phyloP scores from a whole-genome alignment of 2,797 vertebrate species.

The Enteromius unitaeniatus region DNA sequence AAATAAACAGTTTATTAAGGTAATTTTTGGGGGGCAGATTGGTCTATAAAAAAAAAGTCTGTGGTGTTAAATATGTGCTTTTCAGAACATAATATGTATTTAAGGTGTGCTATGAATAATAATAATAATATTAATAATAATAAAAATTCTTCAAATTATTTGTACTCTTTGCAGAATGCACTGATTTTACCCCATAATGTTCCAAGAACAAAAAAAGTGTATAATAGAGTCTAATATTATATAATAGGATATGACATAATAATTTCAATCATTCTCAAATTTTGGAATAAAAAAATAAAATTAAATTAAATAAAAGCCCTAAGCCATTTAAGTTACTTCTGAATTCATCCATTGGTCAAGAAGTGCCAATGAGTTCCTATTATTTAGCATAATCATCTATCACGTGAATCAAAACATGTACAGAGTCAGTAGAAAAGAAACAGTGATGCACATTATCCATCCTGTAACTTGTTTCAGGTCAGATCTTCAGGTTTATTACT shows the following conservation, averaged over 20 bases:
- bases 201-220: not conserved
- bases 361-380: not conserved
- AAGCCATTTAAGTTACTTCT: not conserved
- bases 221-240: not conserved
- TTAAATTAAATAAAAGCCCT: no score
- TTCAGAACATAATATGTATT: not conserved
- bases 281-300: not conserved
- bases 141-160: not conserved
- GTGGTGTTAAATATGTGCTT: not conserved
- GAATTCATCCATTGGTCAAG: not conserved
- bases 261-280: not conserved
- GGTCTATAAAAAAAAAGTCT: not conserved
- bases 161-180: not conserved
- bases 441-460: conserved; percentile 6
- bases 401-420: not conserved
- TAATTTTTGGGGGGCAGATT: not conserved
- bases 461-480: not conserved
- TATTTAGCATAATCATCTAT: not conserved
- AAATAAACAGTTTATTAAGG: not conserved
- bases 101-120: not conserved
- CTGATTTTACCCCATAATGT: not conserved
- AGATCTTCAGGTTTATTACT: conserved; percentile 52
- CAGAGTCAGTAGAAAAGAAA: not conserved
- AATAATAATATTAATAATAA: not conserved
- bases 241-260: not conserved